Evolutionary conservation across 2,888 invertebrate genomes (phyloP), one percentile per base, ranked within the genome.

Genomic region (Anaspis maculata): DNA sequence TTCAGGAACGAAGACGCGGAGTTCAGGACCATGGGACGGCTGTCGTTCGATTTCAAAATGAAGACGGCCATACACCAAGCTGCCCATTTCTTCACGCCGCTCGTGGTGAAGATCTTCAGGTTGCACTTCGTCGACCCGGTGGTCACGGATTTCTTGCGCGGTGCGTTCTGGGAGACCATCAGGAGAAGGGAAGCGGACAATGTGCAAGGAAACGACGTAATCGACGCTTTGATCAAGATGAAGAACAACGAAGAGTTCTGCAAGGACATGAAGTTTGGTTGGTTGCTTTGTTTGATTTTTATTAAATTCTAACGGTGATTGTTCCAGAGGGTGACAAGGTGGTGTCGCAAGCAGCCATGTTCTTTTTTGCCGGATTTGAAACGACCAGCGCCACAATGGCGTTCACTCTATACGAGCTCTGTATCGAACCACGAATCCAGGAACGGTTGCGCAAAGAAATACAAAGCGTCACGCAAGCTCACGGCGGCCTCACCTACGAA

Each of bases 211-310:
- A 73, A 73, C 1, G 74, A 75, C 51, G 69, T 74, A 42, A 68
- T 76, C 3, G 74, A 74, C 52, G 68, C 73, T 63, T 68, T 74
- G 65, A 68, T 74, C 63, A 62, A 71, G 1, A 46, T 73, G 2
- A 63, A 67, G 74, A 34, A 39, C 15, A 30, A 43, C 22, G 15
- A 43, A 13, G 37, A 39, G 3, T 30, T 45, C 23, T 28, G 33
- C 14, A 37, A 37, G n/a, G n/a, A n/a, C n/a, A n/a, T n/a, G n/a
- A n/a, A n/a, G n/a, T n/a, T 5, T 25, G 5, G 5, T 5, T 9
- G 5, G 5, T 25, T 25, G 5, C 10, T 27, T 5, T n/a, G n/a
- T 9, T 3, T n/a, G 15, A 14, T 3, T 6, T 27, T 27, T 11
- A 2, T 2, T 9, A 9, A 13, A 15, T 15, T 27, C 11, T 5